Conservation (phyloP, 2,113 vertebrate genomes). For the Nibea albiflora region DNA sequence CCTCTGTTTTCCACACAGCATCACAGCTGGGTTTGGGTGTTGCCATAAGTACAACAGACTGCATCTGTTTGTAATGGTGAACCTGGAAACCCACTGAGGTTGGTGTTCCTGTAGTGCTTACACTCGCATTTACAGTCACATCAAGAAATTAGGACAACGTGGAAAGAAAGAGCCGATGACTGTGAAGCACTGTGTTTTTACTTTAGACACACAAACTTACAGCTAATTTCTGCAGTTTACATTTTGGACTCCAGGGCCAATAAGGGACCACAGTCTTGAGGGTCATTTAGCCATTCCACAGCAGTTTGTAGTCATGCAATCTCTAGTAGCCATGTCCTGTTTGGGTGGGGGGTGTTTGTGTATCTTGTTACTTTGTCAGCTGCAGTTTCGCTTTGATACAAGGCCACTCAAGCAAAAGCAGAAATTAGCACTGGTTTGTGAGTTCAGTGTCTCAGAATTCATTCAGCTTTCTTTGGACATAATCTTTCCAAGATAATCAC, state of each 20-base stretch:
- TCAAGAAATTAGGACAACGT: not conserved
- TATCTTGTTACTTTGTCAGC: not conserved
- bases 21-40: not conserved
- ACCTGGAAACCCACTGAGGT: not conserved
- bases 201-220: not conserved
- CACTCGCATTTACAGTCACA: not conserved
- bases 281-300: not conserved
- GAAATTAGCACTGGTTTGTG: not conserved
- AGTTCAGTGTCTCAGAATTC: not conserved
- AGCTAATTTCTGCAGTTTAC: not conserved
- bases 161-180: not conserved
- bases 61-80: not conserved
- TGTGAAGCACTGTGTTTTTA: not conserved
- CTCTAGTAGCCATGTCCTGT: conserved; percentile 1
- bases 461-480: not conserved
- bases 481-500: not conserved
- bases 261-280: not conserved
- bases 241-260: not conserved
- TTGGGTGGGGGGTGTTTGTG: not conserved
- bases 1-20: not conserved
- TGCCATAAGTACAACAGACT: not conserved
- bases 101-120: not conserved
- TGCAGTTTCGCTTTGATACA: not conserved
- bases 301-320: not conserved
- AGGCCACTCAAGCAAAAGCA: not conserved